Evolutionary conservation across 1,140 invertebrate genomes (phyloP).

Genomic region (Cylas formicarius): DNA sequence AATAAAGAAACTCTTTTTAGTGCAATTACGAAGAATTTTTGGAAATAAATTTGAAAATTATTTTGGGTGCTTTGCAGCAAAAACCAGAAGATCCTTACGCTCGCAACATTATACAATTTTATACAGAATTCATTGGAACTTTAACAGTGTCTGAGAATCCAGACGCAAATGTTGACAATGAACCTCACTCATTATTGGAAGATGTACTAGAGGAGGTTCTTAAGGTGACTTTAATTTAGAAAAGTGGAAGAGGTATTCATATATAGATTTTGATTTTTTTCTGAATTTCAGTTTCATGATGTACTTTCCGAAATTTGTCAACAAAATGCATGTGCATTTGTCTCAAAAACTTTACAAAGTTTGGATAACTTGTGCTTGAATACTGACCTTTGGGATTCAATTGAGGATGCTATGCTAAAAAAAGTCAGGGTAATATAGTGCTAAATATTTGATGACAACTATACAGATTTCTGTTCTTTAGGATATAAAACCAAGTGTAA

Average conservation of each 20-base stretch:
- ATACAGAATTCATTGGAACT: constrained; percentile 18
- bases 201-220: constrained; percentile 15
- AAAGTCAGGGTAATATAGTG: constrained; percentile 17
- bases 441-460: constrained; percentile 1
- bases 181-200: constrained; percentile 18
- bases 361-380: constrained; percentile 57
- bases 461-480: constrained; percentile 33
- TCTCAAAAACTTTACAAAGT: constrained; percentile 53
- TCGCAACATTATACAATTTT: constrained; percentile 19
- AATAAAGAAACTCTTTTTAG: too few species aligned
- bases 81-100: constrained; percentile 15
- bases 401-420: constrained; percentile 56
- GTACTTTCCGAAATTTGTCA: constrained; percentile 46
- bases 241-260: background rate
- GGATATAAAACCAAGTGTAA: constrained; percentile 65
- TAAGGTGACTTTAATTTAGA: constrained; percentile 12
- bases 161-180: constrained; percentile 9
- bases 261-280: constrained; percentile 2
- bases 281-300: constrained; percentile 38
- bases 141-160: constrained; percentile 8
- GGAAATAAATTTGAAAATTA: background rate
- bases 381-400: constrained; percentile 52
- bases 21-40: constrained; percentile 4
- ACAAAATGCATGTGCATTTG: constrained; percentile 54
- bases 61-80: background rate